These are phyloP conservation scores for Ptilodon capucinus DNA, from an alignment of 2,888 invertebrate species.

Conservation along the genomic window DNA sequence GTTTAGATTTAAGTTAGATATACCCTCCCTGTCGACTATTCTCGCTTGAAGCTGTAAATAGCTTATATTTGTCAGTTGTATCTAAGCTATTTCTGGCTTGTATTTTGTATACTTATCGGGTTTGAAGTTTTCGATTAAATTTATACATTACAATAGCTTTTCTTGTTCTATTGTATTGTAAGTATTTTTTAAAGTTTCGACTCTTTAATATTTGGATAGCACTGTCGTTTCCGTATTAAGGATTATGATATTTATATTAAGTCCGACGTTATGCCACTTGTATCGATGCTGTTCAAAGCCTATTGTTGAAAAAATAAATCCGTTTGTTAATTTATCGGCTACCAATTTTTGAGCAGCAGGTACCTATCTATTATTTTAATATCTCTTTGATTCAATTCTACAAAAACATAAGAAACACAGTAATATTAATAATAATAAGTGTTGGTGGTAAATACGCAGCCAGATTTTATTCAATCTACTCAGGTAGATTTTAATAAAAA, in stretches of 20 bases:
- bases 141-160: constrained; percentile 39
- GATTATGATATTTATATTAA: constrained; percentile 23
- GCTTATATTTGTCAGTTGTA: constrained; percentile 39
- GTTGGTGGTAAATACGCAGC: too few species aligned
- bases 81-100: constrained; percentile 42
- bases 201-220: constrained; percentile 39
- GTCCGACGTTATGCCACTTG: constrained; percentile 20
- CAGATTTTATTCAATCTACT: too few species aligned
- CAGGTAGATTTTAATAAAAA: too few species aligned
- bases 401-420: too few species aligned
- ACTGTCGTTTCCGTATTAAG: constrained; percentile 42
- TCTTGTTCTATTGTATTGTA: constrained; percentile 54
- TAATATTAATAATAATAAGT: too few species aligned
- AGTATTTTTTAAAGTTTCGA: constrained; percentile 63
- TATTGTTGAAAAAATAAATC: too few species aligned
- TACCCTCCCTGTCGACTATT: constrained; percentile 37
- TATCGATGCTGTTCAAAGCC: background rate
- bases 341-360: too few species aligned
- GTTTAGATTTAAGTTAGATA: constrained; percentile 36
- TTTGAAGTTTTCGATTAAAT: constrained; percentile 60
- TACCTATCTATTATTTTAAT: too few species aligned
- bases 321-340: too few species aligned
- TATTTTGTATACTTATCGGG: constrained; percentile 41
- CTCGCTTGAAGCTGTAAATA: constrained; percentile 42
- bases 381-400: too few species aligned